phyloP scores from a whole-genome alignment of 1,140 invertebrate genomes.

The Coenobita brevimanus region DNA sequence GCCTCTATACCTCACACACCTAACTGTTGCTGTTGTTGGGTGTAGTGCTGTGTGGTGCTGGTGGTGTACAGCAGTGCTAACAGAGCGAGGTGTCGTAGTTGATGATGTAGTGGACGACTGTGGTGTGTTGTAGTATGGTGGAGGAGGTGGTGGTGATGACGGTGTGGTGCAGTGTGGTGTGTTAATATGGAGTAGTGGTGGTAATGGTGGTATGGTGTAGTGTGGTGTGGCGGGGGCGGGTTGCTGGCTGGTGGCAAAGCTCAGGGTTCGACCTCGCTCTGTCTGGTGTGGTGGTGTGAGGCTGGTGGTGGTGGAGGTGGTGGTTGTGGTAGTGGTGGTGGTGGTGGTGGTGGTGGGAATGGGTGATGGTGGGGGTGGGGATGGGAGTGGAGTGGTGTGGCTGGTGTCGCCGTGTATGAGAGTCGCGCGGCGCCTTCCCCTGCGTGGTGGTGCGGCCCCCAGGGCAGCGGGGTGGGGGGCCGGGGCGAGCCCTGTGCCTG shows the following conservation, averaged over 20 bases:
- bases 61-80: too few relatives aligned
- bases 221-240: constrained; percentile 7
- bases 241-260: constrained; percentile 46
- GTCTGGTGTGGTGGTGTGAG: constrained; percentile 1
- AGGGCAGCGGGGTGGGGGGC: constrained; percentile 28
- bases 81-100: not conserved
- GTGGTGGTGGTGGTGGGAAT: not conserved
- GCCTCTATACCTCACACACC: too few relatives aligned
- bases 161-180: not conserved
- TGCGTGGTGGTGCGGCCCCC: constrained; percentile 45
- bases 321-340: constrained; percentile 11
- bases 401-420: constrained; percentile 38
- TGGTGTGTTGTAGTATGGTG: not conserved
- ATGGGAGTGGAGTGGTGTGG: constrained; percentile 19
- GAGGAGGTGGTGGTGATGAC: not conserved
- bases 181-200: too few relatives aligned
- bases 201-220: too few relatives aligned
- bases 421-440: constrained; percentile 65
- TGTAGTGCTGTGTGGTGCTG: too few relatives aligned
- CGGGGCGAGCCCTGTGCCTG: constrained; percentile 52
- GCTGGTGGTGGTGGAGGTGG: not conserved
- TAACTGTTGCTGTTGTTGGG: too few relatives aligned
- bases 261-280: constrained; percentile 52
- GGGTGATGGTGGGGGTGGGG: constrained; percentile 33
- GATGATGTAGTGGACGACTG: not conserved